A percentile compares a stretch with the other conserved stretches of the same genome.
These are phyloP conservation scores for Rhynchomys soricoides DNA, from an alignment of 2,113 vertebrate species.

Conservation along the genomic window DNA sequence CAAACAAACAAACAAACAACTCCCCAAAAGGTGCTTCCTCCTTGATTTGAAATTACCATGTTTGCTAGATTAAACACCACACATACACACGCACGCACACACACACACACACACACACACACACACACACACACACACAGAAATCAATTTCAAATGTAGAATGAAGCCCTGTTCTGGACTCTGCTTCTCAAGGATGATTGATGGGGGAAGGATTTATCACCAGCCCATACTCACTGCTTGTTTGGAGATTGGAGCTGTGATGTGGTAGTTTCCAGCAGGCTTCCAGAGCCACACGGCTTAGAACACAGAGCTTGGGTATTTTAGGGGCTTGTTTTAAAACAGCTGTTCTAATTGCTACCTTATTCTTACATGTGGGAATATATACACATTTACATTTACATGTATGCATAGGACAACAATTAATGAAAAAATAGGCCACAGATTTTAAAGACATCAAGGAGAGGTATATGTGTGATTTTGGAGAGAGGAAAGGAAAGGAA, in stretches of 20 bases:
- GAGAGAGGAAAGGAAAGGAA: neutral
- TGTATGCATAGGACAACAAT: neutral
- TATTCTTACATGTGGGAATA: neutral
- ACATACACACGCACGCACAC: neutral
- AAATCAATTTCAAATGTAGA: neutral
- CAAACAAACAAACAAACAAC: neutral
- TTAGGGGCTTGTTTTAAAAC: neutral
- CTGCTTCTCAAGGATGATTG: neutral
- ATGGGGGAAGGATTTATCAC: neutral
- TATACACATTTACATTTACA: neutral
- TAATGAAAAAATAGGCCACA: neutral
- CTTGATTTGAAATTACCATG: neutral
- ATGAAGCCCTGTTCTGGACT: neutral
- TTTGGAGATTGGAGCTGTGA: neutral
- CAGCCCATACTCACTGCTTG: neutral
- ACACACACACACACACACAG: neutral
- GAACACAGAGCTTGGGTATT: neutral
- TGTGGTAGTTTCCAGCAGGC: neutral
- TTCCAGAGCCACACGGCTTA: neutral
- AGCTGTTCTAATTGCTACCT: neutral
- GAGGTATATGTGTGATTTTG: neutral
- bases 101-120: neutral
- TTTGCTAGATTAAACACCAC: conserved; percentile 31
- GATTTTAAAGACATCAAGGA: neutral
- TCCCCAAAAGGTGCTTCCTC: neutral